Base-by-base conservation (phyloP, 1,140 invertebrate species). In the Drosophila mojavensis region DNA sequence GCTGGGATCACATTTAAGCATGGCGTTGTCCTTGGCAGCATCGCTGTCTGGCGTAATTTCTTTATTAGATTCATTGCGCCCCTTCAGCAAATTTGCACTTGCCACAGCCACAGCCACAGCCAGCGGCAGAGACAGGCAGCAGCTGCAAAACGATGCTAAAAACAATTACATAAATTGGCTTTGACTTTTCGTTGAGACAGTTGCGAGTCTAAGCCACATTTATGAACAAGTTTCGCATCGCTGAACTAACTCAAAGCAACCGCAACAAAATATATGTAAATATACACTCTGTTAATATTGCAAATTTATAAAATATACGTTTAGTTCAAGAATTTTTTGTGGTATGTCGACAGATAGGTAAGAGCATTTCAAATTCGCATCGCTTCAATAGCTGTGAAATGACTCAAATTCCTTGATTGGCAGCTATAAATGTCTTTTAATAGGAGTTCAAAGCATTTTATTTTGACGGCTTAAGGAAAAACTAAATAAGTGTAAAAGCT, bases 121-220 rank as follows among this genome's bases (percentile, higher is more conserved):
- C 30, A 13, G 4, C 26, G n/a, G n/a, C 28, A 24, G 43, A 15
- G 43, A 17, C 43, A 17, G 33, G 33, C 68, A 55, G 59, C 75
- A 47, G 56, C 26, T 15, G 67, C 62, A n/a, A n/a, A 54, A 60
- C 69, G 75, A 65, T 78, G 75, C 79, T 89, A 69, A 75, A 88
- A 88, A 90, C 84, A 89, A 89, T 89, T 90, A 84, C 70, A 77
- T 73, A 85, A 89, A 89, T 89, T 84, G 72, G 58, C 65, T 84
- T 74, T 56, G 65, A 56, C 58, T 62, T 28, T 58, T 50, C 53
- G 33, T 36, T 54, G 17, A 20, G 39, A 24, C 26, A 20, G 26
- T 17, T 33, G 3, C 10, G 9, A 17, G 47, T 60, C 2, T 36
- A 4, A n/a, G 28, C 26, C 10, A 48, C n/a, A 30, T 30, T 30